These are phyloP conservation scores for Meiosimyza platycephala DNA, from an alignment of 2,888 invertebrate species.

Conservation along the genomic window DNA sequence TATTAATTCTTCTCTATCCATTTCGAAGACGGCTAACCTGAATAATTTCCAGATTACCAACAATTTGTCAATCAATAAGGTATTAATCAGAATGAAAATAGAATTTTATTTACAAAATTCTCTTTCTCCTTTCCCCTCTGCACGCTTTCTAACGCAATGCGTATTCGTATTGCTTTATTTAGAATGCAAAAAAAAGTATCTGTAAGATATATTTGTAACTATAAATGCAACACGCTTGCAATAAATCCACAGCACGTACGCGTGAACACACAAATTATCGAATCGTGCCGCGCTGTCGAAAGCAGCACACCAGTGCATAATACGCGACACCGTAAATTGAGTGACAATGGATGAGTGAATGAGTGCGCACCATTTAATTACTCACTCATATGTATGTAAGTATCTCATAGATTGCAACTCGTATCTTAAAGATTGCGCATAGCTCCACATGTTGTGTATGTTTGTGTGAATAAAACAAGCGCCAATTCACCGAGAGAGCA, in stretches of 20 bases:
- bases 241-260: conserved; percentile 49
- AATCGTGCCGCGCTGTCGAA: conserved; percentile 47
- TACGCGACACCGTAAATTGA: too few species aligned
- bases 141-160: neutral
- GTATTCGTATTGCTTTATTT: neutral
- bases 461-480: too few species aligned
- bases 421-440: too few species aligned
- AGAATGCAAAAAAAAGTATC: conserved; percentile 11
- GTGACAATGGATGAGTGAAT: neutral
- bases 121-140: neutral
- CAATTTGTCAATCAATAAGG: too few species aligned
- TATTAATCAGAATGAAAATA: too few species aligned
- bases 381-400: too few species aligned
- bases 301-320: neutral
- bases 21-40: too few species aligned
- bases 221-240: conserved; percentile 38
- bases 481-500: neutral
- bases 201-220: conserved; percentile 10
- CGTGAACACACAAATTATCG: conserved; percentile 51
- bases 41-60: too few species aligned
- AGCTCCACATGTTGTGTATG: too few species aligned
- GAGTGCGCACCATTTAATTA: neutral
- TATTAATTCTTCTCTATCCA: too few species aligned
- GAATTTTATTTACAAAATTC: too few species aligned
- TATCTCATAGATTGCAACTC: too few species aligned